A percentile compares a stretch with the other conserved stretches of the same genome.
Conservation (phyloP, 2,888 invertebrate genomes). For the Tinea trinotella region DNA sequence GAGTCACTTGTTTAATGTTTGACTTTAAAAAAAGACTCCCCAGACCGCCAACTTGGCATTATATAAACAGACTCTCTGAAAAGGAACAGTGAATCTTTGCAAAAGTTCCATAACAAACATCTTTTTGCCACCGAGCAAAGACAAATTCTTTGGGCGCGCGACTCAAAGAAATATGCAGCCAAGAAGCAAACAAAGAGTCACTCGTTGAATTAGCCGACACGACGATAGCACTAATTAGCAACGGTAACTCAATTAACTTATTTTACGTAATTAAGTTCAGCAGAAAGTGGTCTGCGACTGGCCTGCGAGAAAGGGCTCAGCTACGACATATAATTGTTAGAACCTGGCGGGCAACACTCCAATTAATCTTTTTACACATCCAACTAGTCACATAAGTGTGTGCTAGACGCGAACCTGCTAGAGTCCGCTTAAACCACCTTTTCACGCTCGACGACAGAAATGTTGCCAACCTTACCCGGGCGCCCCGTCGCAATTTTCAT, state of each 20-base stretch:
- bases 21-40: constrained; percentile 18
- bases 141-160: constrained; percentile 67
- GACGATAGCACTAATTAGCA: constrained; percentile 68
- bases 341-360: constrained; percentile 59
- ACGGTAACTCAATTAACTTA: constrained; percentile 69
- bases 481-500: constrained; percentile 64
- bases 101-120: constrained; percentile 45
- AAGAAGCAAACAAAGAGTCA: constrained; percentile 61
- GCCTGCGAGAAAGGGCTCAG: constrained; percentile 58
- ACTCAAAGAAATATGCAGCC: constrained; percentile 56
- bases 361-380: constrained; percentile 73
- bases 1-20: constrained; percentile 22
- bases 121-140: constrained; percentile 59
- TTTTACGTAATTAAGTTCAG: constrained; percentile 71
- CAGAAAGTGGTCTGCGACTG: constrained; percentile 50
- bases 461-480: constrained; percentile 58
- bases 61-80: constrained; percentile 12
- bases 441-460: constrained; percentile 48
- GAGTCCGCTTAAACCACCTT: constrained; percentile 21
- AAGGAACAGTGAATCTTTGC: constrained; percentile 14
- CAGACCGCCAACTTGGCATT: constrained; percentile 3
- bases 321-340: constrained; percentile 56
- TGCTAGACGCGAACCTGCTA: constrained; percentile 36
- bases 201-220: constrained; percentile 62
- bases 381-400: constrained; percentile 60